Base-by-base conservation (phyloP, 2,113 vertebrate species). In the Fulica atra region DNA sequence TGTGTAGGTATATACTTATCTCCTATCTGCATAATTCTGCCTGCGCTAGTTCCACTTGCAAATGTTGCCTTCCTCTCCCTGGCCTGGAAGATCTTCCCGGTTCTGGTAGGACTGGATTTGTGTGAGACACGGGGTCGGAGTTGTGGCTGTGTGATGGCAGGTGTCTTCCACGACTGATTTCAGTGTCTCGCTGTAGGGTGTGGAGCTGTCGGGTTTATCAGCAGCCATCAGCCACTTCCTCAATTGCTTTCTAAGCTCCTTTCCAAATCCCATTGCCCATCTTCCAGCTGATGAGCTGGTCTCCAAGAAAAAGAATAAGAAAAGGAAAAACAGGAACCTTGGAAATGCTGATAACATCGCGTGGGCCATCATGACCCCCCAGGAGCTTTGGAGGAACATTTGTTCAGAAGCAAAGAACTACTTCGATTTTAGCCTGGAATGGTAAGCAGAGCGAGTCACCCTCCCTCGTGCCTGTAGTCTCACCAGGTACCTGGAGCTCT, bases 151-250 rank as follows among this genome's bases (percentile, higher is more conserved):
- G 44, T 13, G 87, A 23, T 28, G 42, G 59, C 29, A 23, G 50
- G 14, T 40, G 48, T 15, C 46, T 24, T 29, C 50, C 50, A 6
- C 0, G 2, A 28, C 53, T 80, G 73, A 91, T n/a, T 38, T 18
- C 17, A 40, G 11, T 91, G 59, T 93, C 72, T 73, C 16, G 4
- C 84, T 25, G 4, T 42, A 99, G 99, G 99, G 99, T 1, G 99
- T 99, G 50, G 99, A 99, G 97, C 97, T 99, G 95, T 99, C 99
- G 0, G 99, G 99, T 64, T 98, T 99, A 18, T 99, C 99, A 0
- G 99, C 99, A 0, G 99, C 99, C 92, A 99, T 99, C 85, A 99
- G 99, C 97, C 99, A 99, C 97, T 99, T 99, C 98, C 98, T 99
- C 63, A 99, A 99, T 94, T 99, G 99, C 98, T 99, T 99, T 95